Base-by-base conservation (phyloP, 2,113 vertebrate genomes). In the Edolisoma coerulescens region DNA sequence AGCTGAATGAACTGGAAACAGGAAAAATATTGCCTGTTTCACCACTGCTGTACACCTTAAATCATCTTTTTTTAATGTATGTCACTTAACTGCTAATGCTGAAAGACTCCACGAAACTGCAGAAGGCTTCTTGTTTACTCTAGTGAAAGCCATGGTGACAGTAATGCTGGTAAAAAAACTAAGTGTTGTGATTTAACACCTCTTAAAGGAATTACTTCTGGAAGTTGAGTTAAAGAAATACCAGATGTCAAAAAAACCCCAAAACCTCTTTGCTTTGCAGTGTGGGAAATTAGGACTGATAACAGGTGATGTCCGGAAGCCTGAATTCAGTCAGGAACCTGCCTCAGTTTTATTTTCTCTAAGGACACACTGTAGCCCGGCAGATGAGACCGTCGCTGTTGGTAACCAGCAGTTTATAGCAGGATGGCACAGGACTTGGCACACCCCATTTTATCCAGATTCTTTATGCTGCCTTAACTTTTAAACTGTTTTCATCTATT, bases 371-470 rank as follows among this genome's bases (percentile, higher is more conserved):
- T 2, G 3, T 26, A 23, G 39, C 39, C 39, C 39, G 57, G 10
- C 35, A 41, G 49, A 7, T 4, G 9, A 63, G 26, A 57, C 17
- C 44, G 15, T 13, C 7, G 10, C 1, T 42, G 35, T 52, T 61
- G 42, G 37, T 18, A 37, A 22, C 45, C 9, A 21, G 50, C 27
- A n/a, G 19, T 23, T 35, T 14, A 39, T 4, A 6, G 22, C 7
- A 3, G 0, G 13, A 13, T 2, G 5, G 27, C 32, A 23, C 28
- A 45, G 28, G 44, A 37, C 19, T 22, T 10, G 0, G 21, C 16
- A 11, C 10, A 21, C 4, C 28, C 49, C 24, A 10, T 6, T 27
- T 45, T 23, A 49, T 22, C 1, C 4, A 70, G 22, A 2, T n/a
- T 24, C 50, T 50, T 75, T 27, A 20, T 33, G 9, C 60, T 60